phyloP scores from a whole-genome alignment of 1,140 invertebrate genomes.

The Calliphora vicina region DNA sequence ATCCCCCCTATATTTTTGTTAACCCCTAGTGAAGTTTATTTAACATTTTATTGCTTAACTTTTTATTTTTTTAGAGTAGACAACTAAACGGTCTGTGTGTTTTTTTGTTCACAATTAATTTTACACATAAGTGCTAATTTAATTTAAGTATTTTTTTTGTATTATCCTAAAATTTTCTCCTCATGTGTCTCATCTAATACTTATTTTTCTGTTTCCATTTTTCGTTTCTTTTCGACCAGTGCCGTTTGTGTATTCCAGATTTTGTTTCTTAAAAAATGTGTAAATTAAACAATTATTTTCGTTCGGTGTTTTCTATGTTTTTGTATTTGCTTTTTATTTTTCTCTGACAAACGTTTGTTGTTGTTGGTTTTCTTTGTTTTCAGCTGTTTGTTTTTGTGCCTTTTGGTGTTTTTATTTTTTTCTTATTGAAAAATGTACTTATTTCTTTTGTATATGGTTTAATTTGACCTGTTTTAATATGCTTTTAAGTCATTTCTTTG shows the following conservation, averaged over 20 bases:
- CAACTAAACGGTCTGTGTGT: background rate
- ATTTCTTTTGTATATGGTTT: no score
- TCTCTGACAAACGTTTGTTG: background rate
- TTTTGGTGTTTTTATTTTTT: background rate
- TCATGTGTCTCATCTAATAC: background rate
- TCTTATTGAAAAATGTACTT: no score
- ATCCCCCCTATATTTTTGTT: background rate
- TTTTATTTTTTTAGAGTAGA: background rate
- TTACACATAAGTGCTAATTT: slow-evolving; percentile 25
- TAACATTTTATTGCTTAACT: background rate
- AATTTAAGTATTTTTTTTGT: slow-evolving; percentile 12
- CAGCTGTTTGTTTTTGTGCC: background rate
- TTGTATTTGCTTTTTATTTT: background rate
- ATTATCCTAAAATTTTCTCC: background rate
- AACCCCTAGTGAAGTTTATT: background rate
- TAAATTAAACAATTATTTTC: slow-evolving; percentile 17
- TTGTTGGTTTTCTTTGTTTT: background rate
- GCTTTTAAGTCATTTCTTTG: no score
- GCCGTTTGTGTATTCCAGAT: slow-evolving; percentile 33
- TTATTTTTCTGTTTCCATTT: background rate
- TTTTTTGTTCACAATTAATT: slow-evolving; percentile 3
- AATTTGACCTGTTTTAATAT: no score
- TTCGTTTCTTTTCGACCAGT: slow-evolving; percentile 15
- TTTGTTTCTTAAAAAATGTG: background rate
- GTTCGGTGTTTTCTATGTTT: background rate